Conservation (phyloP, 2,888 invertebrate species). For the Lithophane semibrunnea region DNA sequence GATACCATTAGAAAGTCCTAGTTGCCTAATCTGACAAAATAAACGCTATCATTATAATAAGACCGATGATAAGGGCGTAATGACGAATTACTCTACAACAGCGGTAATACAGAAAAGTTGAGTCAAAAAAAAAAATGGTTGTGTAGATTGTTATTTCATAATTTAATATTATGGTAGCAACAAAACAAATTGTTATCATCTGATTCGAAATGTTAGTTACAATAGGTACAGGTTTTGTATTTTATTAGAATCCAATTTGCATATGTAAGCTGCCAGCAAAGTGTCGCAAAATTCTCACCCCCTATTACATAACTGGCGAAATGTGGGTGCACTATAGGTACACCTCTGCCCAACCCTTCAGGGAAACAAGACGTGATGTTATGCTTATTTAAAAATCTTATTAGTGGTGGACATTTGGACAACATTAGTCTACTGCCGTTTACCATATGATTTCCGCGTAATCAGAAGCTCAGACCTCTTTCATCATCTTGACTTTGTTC, state of each 20-base stretch:
- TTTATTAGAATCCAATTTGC: not conserved
- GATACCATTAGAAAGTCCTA: not conserved
- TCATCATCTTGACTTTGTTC: not conserved
- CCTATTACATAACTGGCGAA: too few relatives aligned
- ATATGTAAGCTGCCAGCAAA: too few relatives aligned
- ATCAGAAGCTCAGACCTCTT: not conserved
- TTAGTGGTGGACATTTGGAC: not conserved
- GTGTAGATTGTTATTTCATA: constrained; percentile 13
- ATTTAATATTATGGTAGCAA: not conserved
- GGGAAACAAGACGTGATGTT: too few relatives aligned
- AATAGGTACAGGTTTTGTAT: not conserved
- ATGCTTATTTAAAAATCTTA: not conserved
- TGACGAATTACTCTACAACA: constrained; percentile 12
- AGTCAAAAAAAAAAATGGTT: not conserved
- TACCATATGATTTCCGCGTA: not conserved
- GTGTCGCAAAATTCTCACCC: not conserved
- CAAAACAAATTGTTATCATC: not conserved
- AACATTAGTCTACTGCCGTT: too few relatives aligned
- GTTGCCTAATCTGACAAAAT: constrained; percentile 5
- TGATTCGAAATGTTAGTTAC: not conserved
- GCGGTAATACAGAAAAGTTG: not conserved
- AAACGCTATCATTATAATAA: constrained; percentile 7
- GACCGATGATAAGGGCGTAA: not conserved
- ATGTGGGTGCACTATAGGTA: too few relatives aligned
- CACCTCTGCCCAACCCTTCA: too few relatives aligned